Percentiles rank a stretch among this genome's conserved stretches.
Conservation (phyloP, 2,888 invertebrate genomes). For the Oscheius sp. region DNA sequence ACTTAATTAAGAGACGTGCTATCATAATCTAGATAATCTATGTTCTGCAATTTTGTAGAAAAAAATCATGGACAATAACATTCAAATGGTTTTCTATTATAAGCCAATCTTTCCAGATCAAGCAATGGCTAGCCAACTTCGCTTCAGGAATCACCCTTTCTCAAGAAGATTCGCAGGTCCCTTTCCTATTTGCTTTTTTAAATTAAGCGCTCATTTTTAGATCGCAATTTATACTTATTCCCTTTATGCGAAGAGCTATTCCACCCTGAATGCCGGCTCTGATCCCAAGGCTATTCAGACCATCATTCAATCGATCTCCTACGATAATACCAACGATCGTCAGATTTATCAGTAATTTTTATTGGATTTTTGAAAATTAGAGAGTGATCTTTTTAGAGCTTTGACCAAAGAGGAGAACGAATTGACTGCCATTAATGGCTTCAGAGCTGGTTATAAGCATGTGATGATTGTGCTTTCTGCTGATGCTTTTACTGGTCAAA, state of each 20-base stretch:
- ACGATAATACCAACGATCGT: conserved; percentile 36
- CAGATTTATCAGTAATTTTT: conserved; percentile 35
- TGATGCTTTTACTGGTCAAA: conserved; percentile 35
- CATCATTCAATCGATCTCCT: conserved; percentile 41
- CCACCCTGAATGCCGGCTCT: conserved; percentile 32
- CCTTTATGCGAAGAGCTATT: conserved; percentile 30
- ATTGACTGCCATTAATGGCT: conserved; percentile 33
- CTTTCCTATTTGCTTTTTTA: not conserved
- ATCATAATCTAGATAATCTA: too few relatives aligned
- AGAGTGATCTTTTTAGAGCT: conserved; percentile 35
- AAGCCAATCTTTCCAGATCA: conserved; percentile 31
- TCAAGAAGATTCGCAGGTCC: conserved; percentile 40
- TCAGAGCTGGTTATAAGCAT: conserved; percentile 40
- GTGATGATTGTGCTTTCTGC: conserved; percentile 35
- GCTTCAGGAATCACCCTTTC: conserved; percentile 39
- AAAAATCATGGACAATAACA: too few relatives aligned
- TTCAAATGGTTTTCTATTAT: too few relatives aligned
- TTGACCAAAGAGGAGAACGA: conserved; percentile 39
- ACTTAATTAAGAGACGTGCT: too few relatives aligned
- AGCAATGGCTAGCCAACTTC: conserved; percentile 35
- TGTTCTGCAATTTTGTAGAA: too few relatives aligned
- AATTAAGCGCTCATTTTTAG: not conserved
- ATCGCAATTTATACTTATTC: conserved; percentile 46
- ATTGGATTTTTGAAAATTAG: not conserved
- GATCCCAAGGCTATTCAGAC: conserved; percentile 28